A percentile compares a stretch with the other conserved stretches of the same genome.
These are phyloP conservation scores for Eptesicus fuscus DNA, from an alignment of 2,113 vertebrate species.

Conservation along the genomic window DNA sequence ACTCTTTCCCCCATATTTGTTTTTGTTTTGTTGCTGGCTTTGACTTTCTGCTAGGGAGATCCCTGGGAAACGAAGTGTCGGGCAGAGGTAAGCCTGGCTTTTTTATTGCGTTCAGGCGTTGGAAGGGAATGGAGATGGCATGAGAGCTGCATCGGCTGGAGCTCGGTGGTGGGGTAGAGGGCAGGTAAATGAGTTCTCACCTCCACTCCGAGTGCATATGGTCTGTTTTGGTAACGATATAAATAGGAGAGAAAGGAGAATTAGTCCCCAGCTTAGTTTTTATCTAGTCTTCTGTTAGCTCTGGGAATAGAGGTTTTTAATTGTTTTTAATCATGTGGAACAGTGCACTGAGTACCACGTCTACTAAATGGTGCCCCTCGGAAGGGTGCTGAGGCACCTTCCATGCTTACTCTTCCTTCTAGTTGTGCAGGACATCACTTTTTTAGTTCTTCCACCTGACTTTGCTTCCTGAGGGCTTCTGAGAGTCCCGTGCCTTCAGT, in stretches of 20 bases:
- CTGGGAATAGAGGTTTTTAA: no score
- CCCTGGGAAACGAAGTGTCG: constrained; percentile 57
- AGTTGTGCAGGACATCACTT: background rate
- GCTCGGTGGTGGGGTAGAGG: background rate
- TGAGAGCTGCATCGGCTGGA: background rate
- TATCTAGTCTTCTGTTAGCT: background rate
- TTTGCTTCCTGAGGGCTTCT: background rate
- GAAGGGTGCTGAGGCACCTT: background rate
- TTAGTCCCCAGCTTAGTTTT: background rate
- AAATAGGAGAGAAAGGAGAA: background rate
- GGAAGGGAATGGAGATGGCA: constrained; percentile 2
- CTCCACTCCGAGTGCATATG: background rate
- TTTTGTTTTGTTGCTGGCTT: constrained; percentile 68
- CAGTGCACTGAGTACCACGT: background rate
- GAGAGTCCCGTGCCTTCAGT: background rate
- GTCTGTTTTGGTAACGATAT: background rate
- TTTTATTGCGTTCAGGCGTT: background rate
- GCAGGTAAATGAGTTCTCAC: background rate
- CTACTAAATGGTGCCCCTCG: background rate
- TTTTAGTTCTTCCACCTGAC: background rate
- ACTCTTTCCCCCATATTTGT: constrained; percentile 27
- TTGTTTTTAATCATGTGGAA: background rate
- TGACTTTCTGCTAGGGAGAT: constrained; percentile 67
- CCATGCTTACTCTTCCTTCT: background rate
- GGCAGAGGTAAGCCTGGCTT: constrained; percentile 68